Evolutionary conservation across 2,113 vertebrate species (phyloP).

Genomic region (Anoplopoma fimbria): DNA sequence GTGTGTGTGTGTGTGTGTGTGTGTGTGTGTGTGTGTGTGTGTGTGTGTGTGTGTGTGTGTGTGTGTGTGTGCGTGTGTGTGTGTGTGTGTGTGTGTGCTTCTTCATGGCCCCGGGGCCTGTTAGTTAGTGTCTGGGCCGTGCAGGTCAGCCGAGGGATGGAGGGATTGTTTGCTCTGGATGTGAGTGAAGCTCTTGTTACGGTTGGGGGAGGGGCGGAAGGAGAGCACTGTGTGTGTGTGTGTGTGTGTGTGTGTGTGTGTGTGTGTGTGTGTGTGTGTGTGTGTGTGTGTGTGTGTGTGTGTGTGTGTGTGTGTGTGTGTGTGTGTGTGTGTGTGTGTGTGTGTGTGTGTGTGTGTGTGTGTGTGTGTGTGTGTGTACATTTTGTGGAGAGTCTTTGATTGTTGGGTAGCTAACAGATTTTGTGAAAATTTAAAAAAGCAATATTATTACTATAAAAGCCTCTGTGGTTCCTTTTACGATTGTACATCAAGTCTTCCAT

Average conservation of each 20-base stretch:
- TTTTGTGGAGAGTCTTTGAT: conserved; percentile 6
- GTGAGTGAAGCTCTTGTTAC: conserved; percentile 67
- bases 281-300: background rate
- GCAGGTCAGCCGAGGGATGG: conserved; percentile 63
- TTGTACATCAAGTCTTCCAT: background rate
- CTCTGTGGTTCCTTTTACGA: background rate
- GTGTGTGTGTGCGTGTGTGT: background rate
- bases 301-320: conserved; percentile 11
- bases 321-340: conserved; percentile 19
- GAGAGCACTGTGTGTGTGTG: conserved; percentile 25
- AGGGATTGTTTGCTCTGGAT: conserved; percentile 68
- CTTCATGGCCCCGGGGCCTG: conserved; percentile 60
- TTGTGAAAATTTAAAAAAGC: background rate
- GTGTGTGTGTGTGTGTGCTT: conserved; percentile 16
- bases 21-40: conserved; percentile 13
- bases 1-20: conserved; percentile 35
- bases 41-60: background rate
- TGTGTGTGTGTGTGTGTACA: background rate
- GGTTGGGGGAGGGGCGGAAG: conserved; percentile 50
- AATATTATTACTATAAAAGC: background rate
- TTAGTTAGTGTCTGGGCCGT: conserved; percentile 69
- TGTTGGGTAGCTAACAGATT: conserved; percentile 4
- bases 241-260: conserved; percentile 14
- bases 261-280: conserved; percentile 15
- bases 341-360: conserved; percentile 3